A percentile compares a stretch with the other conserved stretches of the same genome.
Evolutionary conservation across 2,797 vertebrate genomes (phyloP).

Genomic region (Galaxias olidus): DNA sequence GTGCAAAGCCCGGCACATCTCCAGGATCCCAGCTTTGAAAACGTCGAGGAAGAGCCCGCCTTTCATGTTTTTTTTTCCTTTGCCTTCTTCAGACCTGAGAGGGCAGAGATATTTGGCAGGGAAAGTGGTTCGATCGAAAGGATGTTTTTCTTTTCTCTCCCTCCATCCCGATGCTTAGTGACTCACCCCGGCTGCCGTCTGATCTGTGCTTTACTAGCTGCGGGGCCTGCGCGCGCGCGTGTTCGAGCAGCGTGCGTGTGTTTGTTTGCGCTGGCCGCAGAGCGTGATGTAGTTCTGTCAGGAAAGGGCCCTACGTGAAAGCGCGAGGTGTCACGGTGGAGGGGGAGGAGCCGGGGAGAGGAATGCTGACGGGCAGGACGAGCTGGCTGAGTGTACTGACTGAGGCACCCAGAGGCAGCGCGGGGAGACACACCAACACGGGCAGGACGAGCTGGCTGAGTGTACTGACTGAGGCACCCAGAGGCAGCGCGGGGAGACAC

Average conservation of each 20-base stretch:
- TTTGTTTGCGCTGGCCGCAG: conserved; percentile 1
- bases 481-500: no score
- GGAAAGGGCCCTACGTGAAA: not conserved
- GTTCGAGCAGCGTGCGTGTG: conserved; percentile 15
- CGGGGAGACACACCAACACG: no score
- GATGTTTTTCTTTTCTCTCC: conserved; percentile 52
- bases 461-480: no score
- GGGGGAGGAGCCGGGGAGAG: not conserved
- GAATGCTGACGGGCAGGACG: no score
- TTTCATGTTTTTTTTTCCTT: conserved; percentile 40
- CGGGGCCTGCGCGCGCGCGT: conserved; percentile 7
- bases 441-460: no score
- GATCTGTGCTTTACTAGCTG: conserved; percentile 16
- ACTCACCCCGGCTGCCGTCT: conserved; percentile 20
- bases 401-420: no score
- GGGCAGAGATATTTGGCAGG: conserved; percentile 50
- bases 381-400: no score
- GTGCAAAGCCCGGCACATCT: conserved; percentile 16
- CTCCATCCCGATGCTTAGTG: conserved; percentile 44
- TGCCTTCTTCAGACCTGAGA: conserved; percentile 34
- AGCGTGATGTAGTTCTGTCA: not conserved
- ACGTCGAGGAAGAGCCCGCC: conserved; percentile 19
- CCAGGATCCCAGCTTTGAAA: conserved; percentile 20
- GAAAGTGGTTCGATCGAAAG: conserved; percentile 35
- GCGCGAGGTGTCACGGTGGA: not conserved